Base-by-base conservation (phyloP, 2,797 vertebrate species). In the Eupleurogrammus muticus region DNA sequence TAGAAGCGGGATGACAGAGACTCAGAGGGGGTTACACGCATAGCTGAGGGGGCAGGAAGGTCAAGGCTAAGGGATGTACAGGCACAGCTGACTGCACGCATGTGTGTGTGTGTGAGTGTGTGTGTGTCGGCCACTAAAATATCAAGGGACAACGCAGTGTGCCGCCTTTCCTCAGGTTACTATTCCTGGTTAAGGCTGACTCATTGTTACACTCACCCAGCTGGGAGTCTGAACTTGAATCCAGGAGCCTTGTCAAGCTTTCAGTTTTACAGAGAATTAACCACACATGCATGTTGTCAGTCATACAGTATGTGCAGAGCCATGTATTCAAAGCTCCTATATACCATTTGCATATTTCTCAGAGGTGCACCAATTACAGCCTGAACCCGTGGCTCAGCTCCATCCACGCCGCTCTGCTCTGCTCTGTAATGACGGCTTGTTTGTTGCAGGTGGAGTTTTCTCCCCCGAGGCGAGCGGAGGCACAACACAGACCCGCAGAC, bases 41-140 rank as follows among this genome's bases (percentile, higher is more conserved):
- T 77, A 76, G 83, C 73, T 19, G 23, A 20, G 53, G 66, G 67
- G 66, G 71, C 73, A 70, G 38, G 63, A 40, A 75, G 84, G 89
- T 88, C 78, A 84, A 72, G 68, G 77, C 75, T 60, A 79, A 81
- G 42, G 65, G 77, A 80, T 79, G 67, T 73, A 83, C 70, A 83
- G 66, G 80, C 56, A 81, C 86, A 89, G 82, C 85, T 89, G 83
- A 88, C 23, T 12, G 54, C 28, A 36, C 63, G 68, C 69, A 58
- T 66, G 35, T 55, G 60, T 64, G 65, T 70, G 68, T 69, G 55
- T 63, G 36, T 62, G 44, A 47, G 44, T 77, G 47, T 60, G 75
- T 74, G 52, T 69, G 66, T 61, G 40, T 76, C 24, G 36, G 42
- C 54, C 40, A 59, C 52, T 55, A 21, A 83, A 81, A 82, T 76